These are phyloP conservation scores for Pseudomyrmex gracilis DNA, from an alignment of 1,140 invertebrate species.

Conservation along the genomic window DNA sequence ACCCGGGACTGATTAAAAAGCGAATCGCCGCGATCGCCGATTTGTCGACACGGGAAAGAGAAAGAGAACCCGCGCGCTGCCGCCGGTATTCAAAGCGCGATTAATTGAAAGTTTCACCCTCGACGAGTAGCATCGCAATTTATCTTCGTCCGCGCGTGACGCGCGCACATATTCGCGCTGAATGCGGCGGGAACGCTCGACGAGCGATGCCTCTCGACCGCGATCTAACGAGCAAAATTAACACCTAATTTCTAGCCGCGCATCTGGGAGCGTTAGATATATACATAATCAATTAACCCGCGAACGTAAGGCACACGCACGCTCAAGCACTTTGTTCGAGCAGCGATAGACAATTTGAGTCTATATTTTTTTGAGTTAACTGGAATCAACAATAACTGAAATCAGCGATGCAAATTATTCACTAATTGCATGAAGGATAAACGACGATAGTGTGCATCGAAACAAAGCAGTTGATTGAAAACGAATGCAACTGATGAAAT, in stretches of 20 bases:
- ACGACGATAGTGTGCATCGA: not conserved
- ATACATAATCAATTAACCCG: conserved; percentile 56
- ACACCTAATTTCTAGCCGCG: conserved; percentile 43
- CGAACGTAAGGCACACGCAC: not conserved
- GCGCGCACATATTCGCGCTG: conserved; percentile 30
- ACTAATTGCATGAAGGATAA: not conserved
- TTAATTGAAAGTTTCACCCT: conserved; percentile 61
- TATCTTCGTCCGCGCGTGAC: conserved; percentile 60
- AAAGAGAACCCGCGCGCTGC: conserved; percentile 1
- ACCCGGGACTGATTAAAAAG: conserved; percentile 45
- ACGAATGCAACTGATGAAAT: not conserved
- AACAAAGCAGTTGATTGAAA: not conserved
- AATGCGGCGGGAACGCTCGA: conserved; percentile 26
- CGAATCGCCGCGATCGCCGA: conserved; percentile 30
- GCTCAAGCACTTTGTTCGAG: not conserved
- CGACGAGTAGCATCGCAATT: conserved; percentile 51
- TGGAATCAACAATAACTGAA: conserved; percentile 1
- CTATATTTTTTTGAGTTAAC: not conserved
- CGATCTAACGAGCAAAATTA: conserved; percentile 55
- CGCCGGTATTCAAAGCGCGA: conserved; percentile 52
- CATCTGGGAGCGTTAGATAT: conserved; percentile 43
- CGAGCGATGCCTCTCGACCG: conserved; percentile 12
- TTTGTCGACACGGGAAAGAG: conserved; percentile 41
- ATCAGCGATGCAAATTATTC: conserved; percentile 5
- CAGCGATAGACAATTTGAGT: not conserved